Percentiles rank a stretch among this genome's conserved stretches.
Evolutionary conservation across 2,888 invertebrate species (phyloP).

Genomic region (Panorpa germanica): DNA sequence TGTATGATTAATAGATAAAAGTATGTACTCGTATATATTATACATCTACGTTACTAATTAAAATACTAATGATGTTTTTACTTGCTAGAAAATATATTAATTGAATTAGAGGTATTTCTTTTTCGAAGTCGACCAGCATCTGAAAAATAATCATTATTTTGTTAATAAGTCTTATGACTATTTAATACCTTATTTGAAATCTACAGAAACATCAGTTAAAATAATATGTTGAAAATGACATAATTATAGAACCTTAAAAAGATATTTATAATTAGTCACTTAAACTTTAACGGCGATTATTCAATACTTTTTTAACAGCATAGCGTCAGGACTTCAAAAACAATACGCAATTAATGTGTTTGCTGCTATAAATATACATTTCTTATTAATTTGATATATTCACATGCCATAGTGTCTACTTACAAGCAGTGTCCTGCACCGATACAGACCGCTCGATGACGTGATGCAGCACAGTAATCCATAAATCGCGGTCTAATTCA

Average conservation of each 20-base stretch:
- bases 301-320: too few species aligned
- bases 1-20: too few species aligned
- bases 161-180: too few species aligned
- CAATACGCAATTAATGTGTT: neutral
- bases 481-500: slow-evolving; percentile 58
- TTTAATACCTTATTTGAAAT: too few species aligned
- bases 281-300: too few species aligned
- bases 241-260: too few species aligned
- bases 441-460: slow-evolving; percentile 57
- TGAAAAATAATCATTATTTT: too few species aligned
- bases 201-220: too few species aligned
- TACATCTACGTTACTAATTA: too few species aligned
- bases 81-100: slow-evolving; percentile 59
- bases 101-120: slow-evolving; percentile 50
- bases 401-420: slow-evolving; percentile 17
- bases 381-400: neutral
- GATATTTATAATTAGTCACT: neutral
- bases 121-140: slow-evolving; percentile 53
- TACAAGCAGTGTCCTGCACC: slow-evolving; percentile 59
- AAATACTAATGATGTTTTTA: too few species aligned
- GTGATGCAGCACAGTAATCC: slow-evolving; percentile 58
- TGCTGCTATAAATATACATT: neutral
- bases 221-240: too few species aligned
- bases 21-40: too few species aligned
- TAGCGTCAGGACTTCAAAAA: neutral